Base-by-base conservation (phyloP, 2,797 vertebrate genomes). In the Characodon lateralis region DNA sequence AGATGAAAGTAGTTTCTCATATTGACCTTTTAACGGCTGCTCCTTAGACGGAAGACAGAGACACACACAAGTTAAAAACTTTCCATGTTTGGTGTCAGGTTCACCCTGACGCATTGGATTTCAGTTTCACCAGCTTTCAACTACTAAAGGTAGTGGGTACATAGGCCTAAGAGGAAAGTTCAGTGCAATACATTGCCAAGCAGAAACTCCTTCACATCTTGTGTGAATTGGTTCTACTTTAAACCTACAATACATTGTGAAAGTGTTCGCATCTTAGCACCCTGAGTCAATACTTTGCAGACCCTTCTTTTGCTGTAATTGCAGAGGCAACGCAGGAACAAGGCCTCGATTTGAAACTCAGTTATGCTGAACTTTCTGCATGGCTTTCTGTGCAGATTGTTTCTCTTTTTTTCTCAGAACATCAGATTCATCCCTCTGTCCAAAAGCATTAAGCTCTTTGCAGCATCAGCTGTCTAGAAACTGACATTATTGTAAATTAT, bases 1-100 rank as follows among this genome's bases (percentile, higher is more conserved):
- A n/a, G 65, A 77, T 53, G 10, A 76, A 66, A 79, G 50, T 79
- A 2, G n/a, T 76, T 79, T 79, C 58, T 73, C 79, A 73, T 83
- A 75, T 0, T 13, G 69, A 13, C 41, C 53, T 74, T 50, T 20
- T 55, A 87, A 76, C 55, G 43, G 73, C 31, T 81, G 81, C 0
- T 48, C 53, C 63, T 35, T 72, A 85, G 80, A 83, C 80, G 76
- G n/a, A 48, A 59, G 61, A 26, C 69, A 80, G 74, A 71, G 68
- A 80, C 70, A 70, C 55, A 66, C 18, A 31, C 2, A 51, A 3
- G 53, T 72, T 18, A 50, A n/a, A 68, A 69, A 76, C 51, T 26
- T 50, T 20, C 22, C 63, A 28, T 31, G 43, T 58, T 58, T 24
- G 71, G 53, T 59, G 56, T 48, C 78, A 72, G 46, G n/a, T 68